A percentile compares a stretch with the other conserved stretches of the same genome.
phyloP scores from a whole-genome alignment of 2,797 vertebrate genomes.

The Psittacula derbiana region DNA sequence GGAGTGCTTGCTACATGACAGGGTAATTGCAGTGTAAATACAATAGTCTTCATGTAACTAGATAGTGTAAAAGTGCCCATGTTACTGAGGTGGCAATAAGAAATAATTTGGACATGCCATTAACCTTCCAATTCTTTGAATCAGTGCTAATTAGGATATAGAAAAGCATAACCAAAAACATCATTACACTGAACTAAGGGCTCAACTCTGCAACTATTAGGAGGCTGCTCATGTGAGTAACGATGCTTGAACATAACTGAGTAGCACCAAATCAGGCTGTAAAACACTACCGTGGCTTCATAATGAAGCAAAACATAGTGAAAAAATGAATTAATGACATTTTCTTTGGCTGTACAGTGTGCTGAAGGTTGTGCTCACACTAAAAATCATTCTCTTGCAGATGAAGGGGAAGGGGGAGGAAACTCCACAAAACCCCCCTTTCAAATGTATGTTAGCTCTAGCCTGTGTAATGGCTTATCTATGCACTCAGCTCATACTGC shows the following conservation, averaged over 20 bases:
- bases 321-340: not conserved
- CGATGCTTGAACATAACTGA: not conserved
- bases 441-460: not conserved
- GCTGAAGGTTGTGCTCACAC: not conserved
- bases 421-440: not conserved
- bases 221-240: not conserved
- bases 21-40: conserved; percentile 46
- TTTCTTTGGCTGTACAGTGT: not conserved
- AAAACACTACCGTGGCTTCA: not conserved
- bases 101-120: conserved; percentile 52
- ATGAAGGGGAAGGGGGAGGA: not conserved
- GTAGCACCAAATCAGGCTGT: not conserved
- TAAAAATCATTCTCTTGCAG: not conserved
- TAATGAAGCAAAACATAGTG: not conserved
- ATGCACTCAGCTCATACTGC: not conserved
- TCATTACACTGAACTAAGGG: conserved; percentile 15
- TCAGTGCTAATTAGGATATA: conserved; percentile 46
- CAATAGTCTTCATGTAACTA: conserved; percentile 18
- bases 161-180: conserved; percentile 39
- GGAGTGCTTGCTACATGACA: not conserved
- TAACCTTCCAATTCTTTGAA: conserved; percentile 49
- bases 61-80: not conserved
- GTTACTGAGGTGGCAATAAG: conserved; percentile 38
- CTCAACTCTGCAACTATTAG: not conserved
- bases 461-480: fast-evolving